Base-by-base conservation (phyloP, 2,113 vertebrate species). In the Polyodon spathula region DNA sequence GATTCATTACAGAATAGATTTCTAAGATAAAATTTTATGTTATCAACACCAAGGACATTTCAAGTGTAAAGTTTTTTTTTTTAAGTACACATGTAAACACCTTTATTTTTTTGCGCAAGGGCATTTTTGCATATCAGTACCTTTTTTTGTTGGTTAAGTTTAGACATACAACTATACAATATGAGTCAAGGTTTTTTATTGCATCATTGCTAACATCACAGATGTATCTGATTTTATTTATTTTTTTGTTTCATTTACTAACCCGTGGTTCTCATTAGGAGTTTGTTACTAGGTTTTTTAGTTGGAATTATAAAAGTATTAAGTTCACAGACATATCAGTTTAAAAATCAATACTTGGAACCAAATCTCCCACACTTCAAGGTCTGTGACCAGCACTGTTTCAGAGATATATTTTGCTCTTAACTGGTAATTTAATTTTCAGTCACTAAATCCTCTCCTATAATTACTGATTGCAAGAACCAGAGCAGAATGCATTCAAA, bases 301-400 rank as follows among this genome's bases (percentile, higher is more conserved):
- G 87, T 86, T 83, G 80, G 83, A 89, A 88, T 89, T 85, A 88
- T 87, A 81, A 85, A 86, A 86, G 84, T 85, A 89, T 86, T 87
- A 89, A 79, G 78, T 82, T 79, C 81, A 81, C 81, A 83, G 84
- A 87, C 83, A 85, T 84, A 86, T 84, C 80, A 78, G 83, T 86
- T 86, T 77, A 85, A 86, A 86, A 88, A 87, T 87, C 86, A 80
- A 88, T 89, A 89, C 72, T 64, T 80, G 85, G 82, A 89, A 87
- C 82, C 78, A 69, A 71, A 87, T 82, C 82, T 58, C 77, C 75
- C 77, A 83, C 82, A 86, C 82, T 86, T 82, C 3, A 27, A 27
- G 27, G 27, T 27, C 27, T 27, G 27, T 27, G 27, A 27, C 44
- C 27, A 27, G 27, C 27, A 27, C 14, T 46, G 44, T 46, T 46